These are phyloP conservation scores for Phrynocephalus versicolor DNA, from an alignment of 2,113 vertebrate species.

Conservation along the genomic window DNA sequence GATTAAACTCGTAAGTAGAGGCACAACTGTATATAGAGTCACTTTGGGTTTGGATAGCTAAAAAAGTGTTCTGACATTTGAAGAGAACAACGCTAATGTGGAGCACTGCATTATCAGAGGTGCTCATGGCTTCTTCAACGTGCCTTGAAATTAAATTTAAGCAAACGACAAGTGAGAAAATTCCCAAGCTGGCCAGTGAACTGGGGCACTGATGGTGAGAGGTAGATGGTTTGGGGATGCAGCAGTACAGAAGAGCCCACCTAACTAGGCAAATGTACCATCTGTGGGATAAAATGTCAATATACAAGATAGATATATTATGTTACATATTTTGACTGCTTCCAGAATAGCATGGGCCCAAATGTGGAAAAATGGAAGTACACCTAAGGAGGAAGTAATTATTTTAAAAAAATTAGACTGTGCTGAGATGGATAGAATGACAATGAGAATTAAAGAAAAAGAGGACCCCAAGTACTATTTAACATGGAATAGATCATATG, in stretches of 20 bases:
- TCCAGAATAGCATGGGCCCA: too few species aligned
- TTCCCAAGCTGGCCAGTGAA: conserved; percentile 67
- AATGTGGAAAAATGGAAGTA: too few species aligned
- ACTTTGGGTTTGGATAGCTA: conserved; percentile 26
- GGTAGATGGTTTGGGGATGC: conserved; percentile 75
- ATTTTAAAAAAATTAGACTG: too few species aligned
- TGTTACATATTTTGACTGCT: too few species aligned
- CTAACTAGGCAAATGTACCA: conserved; percentile 84
- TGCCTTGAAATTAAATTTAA: conserved; percentile 59
- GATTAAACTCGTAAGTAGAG: too few species aligned
- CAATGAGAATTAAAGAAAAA: too few species aligned
- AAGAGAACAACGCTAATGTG: conserved; percentile 28
- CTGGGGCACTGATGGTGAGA: conserved; percentile 73
- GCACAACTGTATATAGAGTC: too few species aligned
- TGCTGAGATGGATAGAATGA: too few species aligned
- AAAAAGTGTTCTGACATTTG: conserved; percentile 30
- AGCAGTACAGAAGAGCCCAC: conserved; percentile 76
- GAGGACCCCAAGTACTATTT: too few species aligned
- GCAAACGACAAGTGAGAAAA: conserved; percentile 47
- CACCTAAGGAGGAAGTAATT: too few species aligned
- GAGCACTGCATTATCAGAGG: conserved; percentile 51
- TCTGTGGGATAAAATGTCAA: conserved; percentile 81
- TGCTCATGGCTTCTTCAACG: conserved; percentile 52
- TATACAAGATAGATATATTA: too few species aligned
- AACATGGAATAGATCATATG: too few species aligned